A percentile compares a stretch with the other conserved stretches of the same genome.
Conservation (phyloP, 2,888 invertebrate species). For the Pristionchus mayeri region DNA sequence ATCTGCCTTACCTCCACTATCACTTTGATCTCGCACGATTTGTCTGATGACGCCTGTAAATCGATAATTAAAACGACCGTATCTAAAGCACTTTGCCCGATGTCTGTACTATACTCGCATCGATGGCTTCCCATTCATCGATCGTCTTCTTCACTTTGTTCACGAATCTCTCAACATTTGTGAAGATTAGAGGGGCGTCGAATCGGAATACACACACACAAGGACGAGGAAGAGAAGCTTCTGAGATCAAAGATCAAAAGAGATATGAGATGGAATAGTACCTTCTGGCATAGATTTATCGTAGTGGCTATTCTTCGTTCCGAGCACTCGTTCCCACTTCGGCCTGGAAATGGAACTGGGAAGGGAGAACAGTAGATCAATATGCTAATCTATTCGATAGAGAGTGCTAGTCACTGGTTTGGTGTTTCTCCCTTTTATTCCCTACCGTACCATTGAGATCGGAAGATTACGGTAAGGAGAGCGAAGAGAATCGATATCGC, state of each 20-base stretch:
- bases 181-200: conserved; percentile 78
- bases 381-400: neutral
- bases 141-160: conserved; percentile 69
- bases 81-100: neutral
- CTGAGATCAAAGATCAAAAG: neutral
- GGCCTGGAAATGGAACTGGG: conserved; percentile 38
- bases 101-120: neutral
- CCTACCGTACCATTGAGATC: conserved; percentile 78
- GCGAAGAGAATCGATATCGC: conserved; percentile 85
- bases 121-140: conserved; percentile 41
- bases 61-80: neutral
- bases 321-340: conserved; percentile 48
- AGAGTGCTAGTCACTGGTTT: neutral
- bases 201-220: conserved; percentile 77
- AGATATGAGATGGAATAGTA: neutral
- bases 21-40: conserved; percentile 2
- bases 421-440: too few relatives aligned
- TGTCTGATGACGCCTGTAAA: neutral
- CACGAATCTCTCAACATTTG: conserved; percentile 77
- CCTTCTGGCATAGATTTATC: neutral
- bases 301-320: neutral
- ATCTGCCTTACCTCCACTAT: neutral
- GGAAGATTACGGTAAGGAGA: conserved; percentile 84
- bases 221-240: neutral
- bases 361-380: neutral